These are phyloP conservation scores for Automeris io DNA, from an alignment of 2,888 invertebrate genomes.

Conservation along the genomic window DNA sequence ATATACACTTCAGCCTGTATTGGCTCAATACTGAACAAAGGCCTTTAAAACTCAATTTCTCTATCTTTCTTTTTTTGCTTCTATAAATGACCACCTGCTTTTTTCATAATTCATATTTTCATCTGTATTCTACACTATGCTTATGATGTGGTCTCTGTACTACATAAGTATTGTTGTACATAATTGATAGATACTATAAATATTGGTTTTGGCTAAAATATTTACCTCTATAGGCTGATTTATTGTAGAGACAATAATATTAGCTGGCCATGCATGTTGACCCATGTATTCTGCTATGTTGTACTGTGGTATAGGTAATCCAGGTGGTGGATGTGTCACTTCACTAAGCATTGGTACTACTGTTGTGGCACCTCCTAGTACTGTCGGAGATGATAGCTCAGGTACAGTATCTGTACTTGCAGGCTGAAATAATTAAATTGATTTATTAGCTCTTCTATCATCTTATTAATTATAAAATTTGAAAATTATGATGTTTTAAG, in stretches of 20 bases:
- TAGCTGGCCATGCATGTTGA: conserved; percentile 64
- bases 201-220: neutral
- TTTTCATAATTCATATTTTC: too few relatives aligned
- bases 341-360: conserved; percentile 57
- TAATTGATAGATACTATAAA: neutral
- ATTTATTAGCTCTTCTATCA: neutral
- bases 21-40: too few relatives aligned
- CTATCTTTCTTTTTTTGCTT: too few relatives aligned
- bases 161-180: neutral
- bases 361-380: conserved; percentile 42
- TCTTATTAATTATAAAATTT: too few relatives aligned
- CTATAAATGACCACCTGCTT: too few relatives aligned
- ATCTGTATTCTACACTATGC: too few relatives aligned
- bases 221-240: conserved; percentile 71
- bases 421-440: conserved; percentile 35
- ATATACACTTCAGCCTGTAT: too few relatives aligned
- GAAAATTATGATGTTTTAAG: too few relatives aligned
- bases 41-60: too few relatives aligned
- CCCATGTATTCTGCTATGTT: conserved; percentile 65
- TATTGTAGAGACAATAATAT: conserved; percentile 61
- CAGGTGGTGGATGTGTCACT: conserved; percentile 64
- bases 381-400: conserved; percentile 59
- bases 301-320: conserved; percentile 65
- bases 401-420: conserved; percentile 51
- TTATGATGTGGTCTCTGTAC: too few relatives aligned